Evolutionary conservation across 2,113 vertebrate genomes (phyloP).

Genomic region (Thymallus thymallus): DNA sequence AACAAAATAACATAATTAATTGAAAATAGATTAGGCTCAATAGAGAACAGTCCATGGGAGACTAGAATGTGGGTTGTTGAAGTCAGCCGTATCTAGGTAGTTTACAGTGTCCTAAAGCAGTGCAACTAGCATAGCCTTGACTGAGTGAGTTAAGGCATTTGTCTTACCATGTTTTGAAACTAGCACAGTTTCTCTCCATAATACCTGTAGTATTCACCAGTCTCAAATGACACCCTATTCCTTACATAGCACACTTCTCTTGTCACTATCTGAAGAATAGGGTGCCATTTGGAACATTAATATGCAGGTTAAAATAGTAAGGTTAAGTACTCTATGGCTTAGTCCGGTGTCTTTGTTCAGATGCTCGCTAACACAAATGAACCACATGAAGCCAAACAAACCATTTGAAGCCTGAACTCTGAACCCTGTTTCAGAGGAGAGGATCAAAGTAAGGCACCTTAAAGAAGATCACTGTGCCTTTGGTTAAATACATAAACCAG

Average conservation of each 20-base stretch:
- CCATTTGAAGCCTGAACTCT: neutral
- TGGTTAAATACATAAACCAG: constrained; percentile 35
- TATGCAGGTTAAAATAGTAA: neutral
- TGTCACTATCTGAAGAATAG: too few species aligned
- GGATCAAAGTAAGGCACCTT: constrained; percentile 52
- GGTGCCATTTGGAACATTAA: neutral
- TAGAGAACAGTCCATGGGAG: neutral
- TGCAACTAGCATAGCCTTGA: constrained; percentile 27
- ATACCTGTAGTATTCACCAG: neutral
- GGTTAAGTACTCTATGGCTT: constrained; percentile 48
- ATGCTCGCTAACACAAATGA: neutral
- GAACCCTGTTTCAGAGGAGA: neutral
- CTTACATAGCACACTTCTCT: neutral
- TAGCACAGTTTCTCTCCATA: neutral
- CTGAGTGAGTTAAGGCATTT: constrained; percentile 61
- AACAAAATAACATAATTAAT: neutral
- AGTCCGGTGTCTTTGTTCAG: constrained; percentile 10
- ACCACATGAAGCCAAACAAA: neutral
- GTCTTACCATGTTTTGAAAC: constrained; percentile 33
- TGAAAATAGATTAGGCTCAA: constrained; percentile 37
- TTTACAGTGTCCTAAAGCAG: constrained; percentile 47
- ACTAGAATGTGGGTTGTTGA: constrained; percentile 10
- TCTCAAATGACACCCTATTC: neutral
- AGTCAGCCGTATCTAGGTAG: constrained; percentile 48
- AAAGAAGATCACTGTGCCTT: constrained; percentile 54